phyloP scores from a whole-genome alignment of 2,797 vertebrate genomes.

The Sternarchorhynchus goeldii region DNA sequence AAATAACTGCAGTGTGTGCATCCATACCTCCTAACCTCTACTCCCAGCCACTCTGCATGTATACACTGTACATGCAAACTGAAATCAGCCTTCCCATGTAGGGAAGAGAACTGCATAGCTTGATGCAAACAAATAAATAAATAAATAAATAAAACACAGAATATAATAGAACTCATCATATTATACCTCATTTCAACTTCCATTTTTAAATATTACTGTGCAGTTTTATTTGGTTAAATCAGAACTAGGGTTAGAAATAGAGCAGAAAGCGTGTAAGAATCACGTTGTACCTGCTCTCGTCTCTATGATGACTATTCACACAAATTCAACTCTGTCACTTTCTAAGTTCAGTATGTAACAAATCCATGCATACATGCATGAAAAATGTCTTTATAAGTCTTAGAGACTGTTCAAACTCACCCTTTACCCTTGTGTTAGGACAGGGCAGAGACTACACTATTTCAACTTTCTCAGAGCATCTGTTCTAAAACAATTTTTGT shows the following conservation, averaged over 20 bases:
- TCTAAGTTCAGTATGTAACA: too few relatives aligned
- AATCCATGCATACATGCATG: too few relatives aligned
- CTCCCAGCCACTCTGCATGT: neutral
- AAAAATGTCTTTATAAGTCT: too few relatives aligned
- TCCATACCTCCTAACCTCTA: neutral
- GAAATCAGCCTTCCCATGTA: neutral
- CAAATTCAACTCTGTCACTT: too few relatives aligned
- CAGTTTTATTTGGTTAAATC: neutral
- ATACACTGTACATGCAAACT: neutral
- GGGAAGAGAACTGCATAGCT: neutral
- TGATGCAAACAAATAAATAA: too few relatives aligned
- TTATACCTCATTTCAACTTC: neutral
- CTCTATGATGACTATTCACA: neutral
- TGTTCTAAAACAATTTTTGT: too few relatives aligned
- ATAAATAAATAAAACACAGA: neutral
- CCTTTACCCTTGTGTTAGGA: too few relatives aligned
- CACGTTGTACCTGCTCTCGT: neutral
- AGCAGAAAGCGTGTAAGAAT: neutral
- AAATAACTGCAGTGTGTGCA: neutral
- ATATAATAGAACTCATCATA: neutral
- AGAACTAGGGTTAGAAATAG: neutral
- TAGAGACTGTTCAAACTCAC: too few relatives aligned
- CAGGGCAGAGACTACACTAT: too few relatives aligned
- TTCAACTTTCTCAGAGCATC: too few relatives aligned
- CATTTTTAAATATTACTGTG: neutral